These are phyloP conservation scores for Gorsachius goisagi DNA, from an alignment of 2,113 vertebrate genomes.

Conservation along the genomic window DNA sequence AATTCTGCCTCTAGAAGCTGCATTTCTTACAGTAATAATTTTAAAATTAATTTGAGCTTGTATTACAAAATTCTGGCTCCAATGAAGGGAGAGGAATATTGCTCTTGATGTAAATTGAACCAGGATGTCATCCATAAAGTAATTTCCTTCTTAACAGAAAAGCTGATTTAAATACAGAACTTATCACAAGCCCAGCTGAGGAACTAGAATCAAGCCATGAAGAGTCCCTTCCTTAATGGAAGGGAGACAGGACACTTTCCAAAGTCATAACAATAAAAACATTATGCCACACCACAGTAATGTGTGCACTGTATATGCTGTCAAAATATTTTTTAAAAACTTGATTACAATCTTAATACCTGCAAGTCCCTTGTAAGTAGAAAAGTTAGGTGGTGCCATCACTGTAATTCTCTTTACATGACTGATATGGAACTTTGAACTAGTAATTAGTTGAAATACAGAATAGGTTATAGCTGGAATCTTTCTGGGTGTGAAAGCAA, in stretches of 20 bases:
- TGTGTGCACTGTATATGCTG: not conserved
- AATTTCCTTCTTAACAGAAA: slow-evolving; percentile 8
- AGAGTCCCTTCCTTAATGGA: not conserved
- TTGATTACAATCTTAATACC: not conserved
- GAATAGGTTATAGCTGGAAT: not conserved
- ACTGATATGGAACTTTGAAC: not conserved
- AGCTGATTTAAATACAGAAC: not conserved
- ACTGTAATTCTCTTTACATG: not conserved
- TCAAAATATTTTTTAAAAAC: not conserved
- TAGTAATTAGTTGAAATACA: not conserved
- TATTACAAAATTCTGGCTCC: not conserved
- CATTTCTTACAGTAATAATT: slow-evolving; percentile 1
- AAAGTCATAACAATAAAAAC: not conserved
- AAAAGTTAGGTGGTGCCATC: not conserved
- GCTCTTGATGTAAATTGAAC: not conserved
- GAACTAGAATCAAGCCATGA: not conserved
- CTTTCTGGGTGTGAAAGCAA: not conserved
- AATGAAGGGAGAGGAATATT: not conserved
- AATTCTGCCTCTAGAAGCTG: not conserved
- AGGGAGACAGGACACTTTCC: not conserved
- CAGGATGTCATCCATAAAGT: slow-evolving; percentile 9
- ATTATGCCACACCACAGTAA: not conserved
- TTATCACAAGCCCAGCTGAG: not conserved
- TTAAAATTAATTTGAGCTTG: not conserved
- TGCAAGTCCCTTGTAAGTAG: not conserved